Conservation (phyloP, 2,113 vertebrate species). For the Myrmecobius fasciatus region DNA sequence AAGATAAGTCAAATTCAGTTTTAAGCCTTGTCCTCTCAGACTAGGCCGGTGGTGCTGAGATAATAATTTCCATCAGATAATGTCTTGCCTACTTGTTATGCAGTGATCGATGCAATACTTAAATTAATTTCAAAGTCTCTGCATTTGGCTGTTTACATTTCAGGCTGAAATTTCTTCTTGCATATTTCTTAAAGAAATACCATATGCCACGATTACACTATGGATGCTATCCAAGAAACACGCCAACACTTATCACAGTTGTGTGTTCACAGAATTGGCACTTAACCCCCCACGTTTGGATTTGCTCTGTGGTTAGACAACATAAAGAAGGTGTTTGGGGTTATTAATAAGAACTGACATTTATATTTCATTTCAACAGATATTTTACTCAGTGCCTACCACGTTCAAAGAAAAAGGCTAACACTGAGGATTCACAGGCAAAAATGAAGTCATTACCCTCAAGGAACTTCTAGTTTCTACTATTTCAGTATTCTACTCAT, state of each 20-base stretch:
- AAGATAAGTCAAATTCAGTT: neutral
- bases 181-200: slow-evolving; percentile 49
- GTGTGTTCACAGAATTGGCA: slow-evolving; percentile 20
- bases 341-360: neutral
- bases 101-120: neutral
- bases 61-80: slow-evolving; percentile 22
- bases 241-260: slow-evolving; percentile 35
- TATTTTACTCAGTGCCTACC: neutral
- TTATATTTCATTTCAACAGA: neutral
- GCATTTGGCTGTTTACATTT: slow-evolving; percentile 54
- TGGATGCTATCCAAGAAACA: slow-evolving; percentile 57
- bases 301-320: slow-evolving; percentile 18
- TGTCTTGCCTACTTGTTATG: slow-evolving; percentile 28
- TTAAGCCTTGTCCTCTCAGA: slow-evolving; percentile 16
- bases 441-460: neutral
- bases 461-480: neutral
- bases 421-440: neutral
- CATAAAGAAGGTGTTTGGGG: neutral
- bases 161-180: slow-evolving; percentile 65
- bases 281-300: slow-evolving; percentile 44
- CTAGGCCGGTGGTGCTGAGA: neutral
- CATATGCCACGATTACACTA: slow-evolving; percentile 42
- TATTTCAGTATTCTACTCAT: neutral
- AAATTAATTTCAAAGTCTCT: slow-evolving; percentile 37
- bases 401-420: neutral